A percentile compares a stretch with the other conserved stretches of the same genome.
phyloP scores from a whole-genome alignment of 2,113 vertebrate genomes.

The Thunnus maccoyii region DNA sequence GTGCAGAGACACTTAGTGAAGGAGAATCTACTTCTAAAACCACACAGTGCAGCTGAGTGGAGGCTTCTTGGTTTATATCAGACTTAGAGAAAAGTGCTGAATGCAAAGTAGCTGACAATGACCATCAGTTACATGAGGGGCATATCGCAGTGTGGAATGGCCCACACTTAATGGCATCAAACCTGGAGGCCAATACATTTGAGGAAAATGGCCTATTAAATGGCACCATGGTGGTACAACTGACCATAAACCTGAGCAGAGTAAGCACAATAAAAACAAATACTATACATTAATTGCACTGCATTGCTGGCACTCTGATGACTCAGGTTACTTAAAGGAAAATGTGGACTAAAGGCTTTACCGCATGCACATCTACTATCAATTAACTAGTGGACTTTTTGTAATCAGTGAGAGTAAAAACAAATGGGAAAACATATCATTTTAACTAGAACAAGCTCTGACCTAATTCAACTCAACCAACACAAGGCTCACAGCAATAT shows the following conservation, averaged over 20 bases:
- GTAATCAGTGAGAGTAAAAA: slow-evolving; percentile 26
- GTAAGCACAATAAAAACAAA: slow-evolving; percentile 64
- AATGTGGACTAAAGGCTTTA: not conserved
- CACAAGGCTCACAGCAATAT: slow-evolving; percentile 38
- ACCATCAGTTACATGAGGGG: slow-evolving; percentile 57
- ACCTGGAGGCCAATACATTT: slow-evolving; percentile 65
- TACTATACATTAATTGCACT: slow-evolving; percentile 35
- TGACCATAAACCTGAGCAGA: slow-evolving; percentile 54
- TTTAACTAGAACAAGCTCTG: slow-evolving; percentile 72
- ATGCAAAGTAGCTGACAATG: slow-evolving; percentile 55
- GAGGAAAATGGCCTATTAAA: slow-evolving; percentile 63
- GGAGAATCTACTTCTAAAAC: slow-evolving; percentile 58
- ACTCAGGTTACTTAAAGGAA: slow-evolving; percentile 9
- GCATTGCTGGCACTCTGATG: not conserved
- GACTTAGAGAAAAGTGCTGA: slow-evolving; percentile 69
- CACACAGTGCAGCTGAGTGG: slow-evolving; percentile 69
- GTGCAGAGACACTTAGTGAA: slow-evolving; percentile 57
- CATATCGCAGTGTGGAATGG: slow-evolving; percentile 47
- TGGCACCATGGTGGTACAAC: slow-evolving; percentile 31
- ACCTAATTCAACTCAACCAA: slow-evolving; percentile 65
- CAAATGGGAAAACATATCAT: slow-evolving; percentile 49
- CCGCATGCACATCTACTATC: not conserved
- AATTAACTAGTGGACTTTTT: slow-evolving; percentile 1
- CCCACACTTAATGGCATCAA: slow-evolving; percentile 53
- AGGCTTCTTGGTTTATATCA: slow-evolving; percentile 58